Evolutionary conservation across 2,888 invertebrate genomes (phyloP).

Genomic region (Cerceris ruficornis): DNA sequence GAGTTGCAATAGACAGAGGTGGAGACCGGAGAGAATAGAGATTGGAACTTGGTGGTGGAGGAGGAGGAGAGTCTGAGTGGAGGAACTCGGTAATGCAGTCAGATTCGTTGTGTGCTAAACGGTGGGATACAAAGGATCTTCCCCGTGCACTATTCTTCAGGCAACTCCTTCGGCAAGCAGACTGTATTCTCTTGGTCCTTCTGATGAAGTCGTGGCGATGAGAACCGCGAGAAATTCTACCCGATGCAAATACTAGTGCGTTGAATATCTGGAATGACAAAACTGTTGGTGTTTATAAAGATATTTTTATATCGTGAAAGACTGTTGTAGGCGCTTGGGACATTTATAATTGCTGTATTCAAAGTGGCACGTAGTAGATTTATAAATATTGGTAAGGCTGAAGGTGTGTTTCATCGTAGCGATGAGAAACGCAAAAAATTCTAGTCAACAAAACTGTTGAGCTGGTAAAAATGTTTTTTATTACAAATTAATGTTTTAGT

Average conservation of each 20-base stretch:
- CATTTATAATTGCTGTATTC: too few relatives aligned
- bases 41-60: neutral
- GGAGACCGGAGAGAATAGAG: neutral
- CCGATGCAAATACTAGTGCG: neutral
- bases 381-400: too few relatives aligned
- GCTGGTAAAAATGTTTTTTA: too few relatives aligned
- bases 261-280: neutral
- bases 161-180: constrained; percentile 11
- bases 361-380: too few relatives aligned
- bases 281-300: neutral
- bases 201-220: constrained; percentile 22
- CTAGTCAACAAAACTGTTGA: too few relatives aligned
- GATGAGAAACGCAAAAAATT: too few relatives aligned
- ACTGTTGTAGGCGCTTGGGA: too few relatives aligned
- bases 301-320: neutral
- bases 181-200: constrained; percentile 28
- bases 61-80: neutral
- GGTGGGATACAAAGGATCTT: constrained; percentile 36
- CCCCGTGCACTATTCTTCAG: constrained; percentile 2
- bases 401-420: too few relatives aligned
- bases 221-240: constrained; percentile 13
- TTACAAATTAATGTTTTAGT: too few relatives aligned
- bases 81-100: constrained; percentile 26
- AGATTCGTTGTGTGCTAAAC: constrained; percentile 27
- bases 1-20: neutral